Base-by-base conservation (phyloP, 1,140 invertebrate species). In the Littorina saxatilis region DNA sequence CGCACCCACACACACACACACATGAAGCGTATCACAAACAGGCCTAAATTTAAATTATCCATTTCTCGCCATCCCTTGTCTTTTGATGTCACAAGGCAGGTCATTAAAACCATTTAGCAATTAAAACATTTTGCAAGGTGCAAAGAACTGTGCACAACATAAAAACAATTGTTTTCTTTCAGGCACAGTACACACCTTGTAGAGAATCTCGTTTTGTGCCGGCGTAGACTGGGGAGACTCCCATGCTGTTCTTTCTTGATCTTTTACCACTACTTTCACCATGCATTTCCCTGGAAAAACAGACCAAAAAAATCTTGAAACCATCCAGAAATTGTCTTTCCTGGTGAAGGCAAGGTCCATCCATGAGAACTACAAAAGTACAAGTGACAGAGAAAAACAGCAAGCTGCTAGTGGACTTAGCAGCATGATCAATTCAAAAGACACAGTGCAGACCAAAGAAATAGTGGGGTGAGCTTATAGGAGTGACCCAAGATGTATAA, bases 121-220 rank as follows among this genome's bases (percentile, higher is more conserved):
- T n/a, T n/a, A n/a, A n/a, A n/a, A n/a, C n/a, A n/a, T n/a, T n/a
- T n/a, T n/a, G n/a, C n/a, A n/a, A n/a, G n/a, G n/a, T n/a, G n/a
- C n/a, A n/a, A n/a, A n/a, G n/a, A n/a, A n/a, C n/a, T n/a, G n/a
- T n/a, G n/a, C n/a, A n/a, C n/a, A n/a, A n/a, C n/a, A n/a, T n/a
- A n/a, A n/a, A n/a, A n/a, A n/a, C n/a, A n/a, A n/a, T n/a, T n/a
- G n/a, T n/a, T n/a, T n/a, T n/a, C n/a, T n/a, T n/a, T n/a, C n/a
- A n/a, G n/a, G n/a, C n/a, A n/a, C n/a, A n/a, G n/a, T n/a, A n/a
- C 70, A 50, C 43, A 78, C 58, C 75, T 78, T 78, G 37, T 78
- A 78, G 23, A 78, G 15, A 23, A 78, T 78, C 35, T 78, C 20
- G 1, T 78, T 37, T 40, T 1, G 23, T 15, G 23, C 20, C 17